Evolutionary conservation across 2,888 invertebrate species (phyloP).

Genomic region (Ctenicera cuprea): DNA sequence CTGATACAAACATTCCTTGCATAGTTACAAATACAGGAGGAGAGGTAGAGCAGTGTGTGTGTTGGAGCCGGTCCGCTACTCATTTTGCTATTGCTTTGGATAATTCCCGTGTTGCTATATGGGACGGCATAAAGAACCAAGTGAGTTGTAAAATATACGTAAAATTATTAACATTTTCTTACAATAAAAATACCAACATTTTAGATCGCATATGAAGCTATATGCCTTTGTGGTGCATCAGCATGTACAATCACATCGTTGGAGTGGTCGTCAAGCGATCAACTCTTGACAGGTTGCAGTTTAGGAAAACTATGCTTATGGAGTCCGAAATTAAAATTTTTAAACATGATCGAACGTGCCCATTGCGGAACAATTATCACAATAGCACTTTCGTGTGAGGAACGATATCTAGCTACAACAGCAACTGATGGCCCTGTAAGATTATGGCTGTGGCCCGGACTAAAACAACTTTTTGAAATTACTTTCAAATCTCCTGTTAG

Average conservation of each 20-base stretch:
- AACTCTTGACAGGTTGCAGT: constrained; percentile 59
- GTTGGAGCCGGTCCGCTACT: constrained; percentile 55
- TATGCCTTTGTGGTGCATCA: too few relatives aligned
- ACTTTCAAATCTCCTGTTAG: constrained; percentile 3
- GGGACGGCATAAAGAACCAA: not conserved
- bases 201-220: too few relatives aligned
- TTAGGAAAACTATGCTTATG: constrained; percentile 56
- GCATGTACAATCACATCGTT: constrained; percentile 41
- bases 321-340: constrained; percentile 32
- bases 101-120: not conserved
- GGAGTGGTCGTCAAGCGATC: constrained; percentile 54
- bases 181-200: not conserved
- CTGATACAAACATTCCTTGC: constrained; percentile 48
- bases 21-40: constrained; percentile 45
- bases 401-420: constrained; percentile 59
- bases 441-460: constrained; percentile 58
- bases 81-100: constrained; percentile 45
- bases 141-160: not conserved
- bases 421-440: constrained; percentile 56
- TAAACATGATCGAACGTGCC: constrained; percentile 24
- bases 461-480: constrained; percentile 37
- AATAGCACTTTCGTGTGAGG: constrained; percentile 59
- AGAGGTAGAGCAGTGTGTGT: constrained; percentile 52
- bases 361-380: constrained; percentile 58
- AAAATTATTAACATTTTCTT: not conserved